phyloP scores from a whole-genome alignment of 2,888 invertebrate species.

The Drosophila meridiana region DNA sequence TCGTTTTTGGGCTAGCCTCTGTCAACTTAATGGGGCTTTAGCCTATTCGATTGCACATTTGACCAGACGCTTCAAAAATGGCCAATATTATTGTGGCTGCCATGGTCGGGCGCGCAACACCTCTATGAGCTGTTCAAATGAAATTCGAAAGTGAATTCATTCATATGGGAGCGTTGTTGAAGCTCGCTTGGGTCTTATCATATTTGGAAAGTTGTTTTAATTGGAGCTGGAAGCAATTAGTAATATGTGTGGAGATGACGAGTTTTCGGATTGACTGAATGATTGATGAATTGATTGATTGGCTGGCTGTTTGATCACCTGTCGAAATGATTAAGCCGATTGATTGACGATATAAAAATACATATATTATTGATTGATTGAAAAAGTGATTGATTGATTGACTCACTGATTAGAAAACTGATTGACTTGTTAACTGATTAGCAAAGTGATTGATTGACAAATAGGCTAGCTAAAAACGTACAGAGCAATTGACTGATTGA shows the following conservation, averaged over 20 bases:
- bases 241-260: not conserved
- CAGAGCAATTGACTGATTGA: not conserved
- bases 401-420: not conserved
- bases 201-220: not conserved
- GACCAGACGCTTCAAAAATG: slow-evolving; percentile 2
- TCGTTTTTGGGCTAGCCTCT: not conserved
- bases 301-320: not conserved
- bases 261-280: not conserved
- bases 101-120: not conserved
- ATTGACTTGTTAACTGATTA: not conserved
- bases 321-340: not conserved
- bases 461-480: too few species aligned
- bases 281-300: not conserved
- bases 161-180: not conserved
- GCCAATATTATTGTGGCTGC: slow-evolving; percentile 3
- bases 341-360: not conserved
- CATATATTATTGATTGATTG: not conserved
- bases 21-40: slow-evolving; percentile 9
- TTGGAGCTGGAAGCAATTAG: not conserved
- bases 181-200: not conserved
- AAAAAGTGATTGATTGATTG: not conserved
- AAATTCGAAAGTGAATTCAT: not conserved
- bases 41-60: slow-evolving; percentile 5
- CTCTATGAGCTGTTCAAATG: not conserved
- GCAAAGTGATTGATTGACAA: not conserved